A percentile compares a stretch with the other conserved stretches of the same genome.
Conservation (phyloP, 2,888 invertebrate species). For the Lasioglossum vierecki region DNA sequence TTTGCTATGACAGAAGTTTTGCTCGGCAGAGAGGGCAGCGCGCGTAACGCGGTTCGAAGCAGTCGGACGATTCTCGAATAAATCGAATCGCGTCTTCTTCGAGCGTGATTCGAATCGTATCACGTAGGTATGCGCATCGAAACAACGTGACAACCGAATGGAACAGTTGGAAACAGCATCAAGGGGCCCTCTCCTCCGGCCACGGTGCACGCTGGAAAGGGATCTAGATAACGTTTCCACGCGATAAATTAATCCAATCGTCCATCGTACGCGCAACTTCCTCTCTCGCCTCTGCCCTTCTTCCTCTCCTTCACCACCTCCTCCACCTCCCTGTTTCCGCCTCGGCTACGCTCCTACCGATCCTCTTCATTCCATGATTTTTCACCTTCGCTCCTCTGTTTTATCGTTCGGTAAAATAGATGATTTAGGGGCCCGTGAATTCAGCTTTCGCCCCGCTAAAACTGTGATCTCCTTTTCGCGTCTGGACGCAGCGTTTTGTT, state of each 20-base stretch:
- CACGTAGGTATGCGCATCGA: not conserved
- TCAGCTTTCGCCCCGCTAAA: not conserved
- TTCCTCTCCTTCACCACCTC: not conserved
- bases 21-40: not conserved
- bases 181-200: conserved; percentile 11
- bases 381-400: not conserved
- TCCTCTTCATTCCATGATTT: not conserved
- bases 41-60: conserved; percentile 9
- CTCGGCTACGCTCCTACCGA: not conserved
- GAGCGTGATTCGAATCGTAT: conserved; percentile 40
- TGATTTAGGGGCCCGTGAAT: not conserved
- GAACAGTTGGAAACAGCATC: conserved; percentile 27
- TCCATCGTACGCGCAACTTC: conserved; percentile 64
- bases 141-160: conserved; percentile 24
- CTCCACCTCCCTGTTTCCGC: conserved; percentile 6
- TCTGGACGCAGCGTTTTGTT: no score
- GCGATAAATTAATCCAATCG: conserved; percentile 80
- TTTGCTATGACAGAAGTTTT: not conserved
- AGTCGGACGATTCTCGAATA: conserved; percentile 10
- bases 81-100: conserved; percentile 41
- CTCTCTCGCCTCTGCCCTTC: conserved; percentile 30
- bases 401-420: conserved; percentile 8
- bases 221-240: conserved; percentile 63
- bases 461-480: no score
- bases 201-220: conserved; percentile 35